phyloP scores from a whole-genome alignment of 2,888 invertebrate species.

The Stenurella melanura region DNA sequence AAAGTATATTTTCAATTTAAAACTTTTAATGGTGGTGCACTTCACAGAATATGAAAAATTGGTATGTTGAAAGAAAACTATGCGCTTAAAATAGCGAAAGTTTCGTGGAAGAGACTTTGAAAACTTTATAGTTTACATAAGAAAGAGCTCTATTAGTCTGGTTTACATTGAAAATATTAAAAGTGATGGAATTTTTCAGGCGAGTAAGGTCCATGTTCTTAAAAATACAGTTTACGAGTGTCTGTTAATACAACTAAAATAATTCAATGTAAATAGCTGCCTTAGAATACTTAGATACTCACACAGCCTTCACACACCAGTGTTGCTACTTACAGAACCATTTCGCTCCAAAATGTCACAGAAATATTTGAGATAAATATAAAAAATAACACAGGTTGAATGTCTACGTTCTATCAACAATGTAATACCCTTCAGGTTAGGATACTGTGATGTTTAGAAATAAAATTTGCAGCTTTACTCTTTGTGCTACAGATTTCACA shows the following conservation, averaged over 20 bases:
- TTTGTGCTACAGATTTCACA: too few relatives aligned
- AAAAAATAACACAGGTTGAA: too few relatives aligned
- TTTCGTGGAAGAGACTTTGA: conserved; percentile 8
- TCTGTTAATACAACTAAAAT: background rate
- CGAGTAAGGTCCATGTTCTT: background rate
- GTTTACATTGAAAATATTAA: conserved; percentile 7
- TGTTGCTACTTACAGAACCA: too few relatives aligned
- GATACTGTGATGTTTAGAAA: too few relatives aligned
- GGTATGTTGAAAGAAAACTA: conserved; percentile 7
- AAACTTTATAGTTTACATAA: conserved; percentile 12
- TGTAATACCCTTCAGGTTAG: too few relatives aligned
- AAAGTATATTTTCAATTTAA: conserved; percentile 23
- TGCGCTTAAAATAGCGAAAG: background rate
- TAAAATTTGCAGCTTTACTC: too few relatives aligned
- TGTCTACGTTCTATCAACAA: too few relatives aligned
- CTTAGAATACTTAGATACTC: too few relatives aligned
- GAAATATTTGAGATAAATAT: too few relatives aligned
- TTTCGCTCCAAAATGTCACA: too few relatives aligned
- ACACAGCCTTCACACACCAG: too few relatives aligned
- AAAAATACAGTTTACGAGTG: background rate
- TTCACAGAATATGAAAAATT: conserved; percentile 15
- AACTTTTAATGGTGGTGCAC: conserved; percentile 25
- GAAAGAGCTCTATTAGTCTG: conserved; percentile 20
- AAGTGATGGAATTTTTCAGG: background rate
- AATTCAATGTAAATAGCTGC: background rate